Evolutionary conservation across 2,113 vertebrate genomes (phyloP).

Genomic region (Zosterops hypoxanthus): DNA sequence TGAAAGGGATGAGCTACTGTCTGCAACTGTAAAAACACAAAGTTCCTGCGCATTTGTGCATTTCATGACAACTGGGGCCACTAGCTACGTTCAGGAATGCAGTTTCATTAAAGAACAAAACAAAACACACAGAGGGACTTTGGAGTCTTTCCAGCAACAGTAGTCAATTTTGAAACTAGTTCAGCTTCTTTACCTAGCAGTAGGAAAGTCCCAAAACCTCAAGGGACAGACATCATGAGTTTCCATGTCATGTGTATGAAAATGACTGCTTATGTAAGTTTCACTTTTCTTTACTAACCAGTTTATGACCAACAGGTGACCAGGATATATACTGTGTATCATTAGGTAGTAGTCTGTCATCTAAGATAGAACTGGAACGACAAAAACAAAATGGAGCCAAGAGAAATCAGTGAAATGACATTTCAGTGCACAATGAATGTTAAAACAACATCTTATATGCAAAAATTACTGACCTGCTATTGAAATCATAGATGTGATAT

Average conservation of each 20-base stretch:
- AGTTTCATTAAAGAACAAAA: neutral
- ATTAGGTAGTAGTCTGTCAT: constrained; percentile 52
- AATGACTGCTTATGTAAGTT: neutral
- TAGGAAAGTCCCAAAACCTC: neutral
- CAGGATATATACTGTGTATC: constrained; percentile 76
- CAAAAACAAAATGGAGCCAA: constrained; percentile 28
- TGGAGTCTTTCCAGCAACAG: neutral
- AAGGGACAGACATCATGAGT: neutral
- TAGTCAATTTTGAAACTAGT: neutral
- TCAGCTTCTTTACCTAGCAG: neutral
- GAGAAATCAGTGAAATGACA: neutral
- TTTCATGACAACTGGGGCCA: neutral
- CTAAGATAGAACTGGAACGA: constrained; percentile 59
- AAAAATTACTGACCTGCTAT: constrained; percentile 68
- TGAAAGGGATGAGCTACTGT: neutral
- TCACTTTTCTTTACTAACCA: constrained; percentile 72
- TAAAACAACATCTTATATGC: neutral
- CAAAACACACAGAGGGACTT: neutral
- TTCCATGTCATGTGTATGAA: neutral
- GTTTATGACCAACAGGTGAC: constrained; percentile 79
- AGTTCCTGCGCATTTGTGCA: neutral
- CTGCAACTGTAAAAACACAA: neutral
- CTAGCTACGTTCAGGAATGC: neutral
- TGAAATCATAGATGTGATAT: constrained; percentile 76
- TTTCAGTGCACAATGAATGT: neutral